Evolutionary conservation across 2,888 invertebrate genomes (phyloP).

Genomic region (Orthosia gracilis): DNA sequence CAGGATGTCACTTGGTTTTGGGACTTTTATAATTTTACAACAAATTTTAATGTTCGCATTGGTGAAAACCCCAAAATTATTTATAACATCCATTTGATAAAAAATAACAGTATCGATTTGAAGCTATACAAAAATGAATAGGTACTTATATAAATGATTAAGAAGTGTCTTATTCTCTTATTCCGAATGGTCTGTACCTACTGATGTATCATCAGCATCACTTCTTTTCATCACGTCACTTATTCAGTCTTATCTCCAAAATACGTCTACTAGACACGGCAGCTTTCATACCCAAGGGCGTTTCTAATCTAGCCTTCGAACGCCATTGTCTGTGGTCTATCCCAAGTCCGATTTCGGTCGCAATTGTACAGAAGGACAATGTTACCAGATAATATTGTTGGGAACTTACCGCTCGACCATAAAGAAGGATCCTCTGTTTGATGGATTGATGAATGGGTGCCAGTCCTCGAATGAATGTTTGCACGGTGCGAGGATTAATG

Average conservation of each 20-base stretch:
- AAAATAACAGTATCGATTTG: no score
- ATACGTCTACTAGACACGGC: background rate
- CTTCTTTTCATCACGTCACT: background rate
- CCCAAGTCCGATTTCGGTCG: constrained; percentile 48
- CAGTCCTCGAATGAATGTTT: constrained; percentile 27
- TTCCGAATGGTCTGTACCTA: no score
- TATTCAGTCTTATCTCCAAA: constrained; percentile 4
- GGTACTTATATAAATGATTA: no score
- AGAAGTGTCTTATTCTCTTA: no score
- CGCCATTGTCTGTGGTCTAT: background rate
- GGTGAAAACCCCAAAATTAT: no score
- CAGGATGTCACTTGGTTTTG: no score
- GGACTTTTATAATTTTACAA: no score
- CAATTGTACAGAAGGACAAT: constrained; percentile 53
- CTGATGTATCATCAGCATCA: background rate
- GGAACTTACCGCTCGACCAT: constrained; percentile 31
- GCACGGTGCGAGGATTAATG: constrained; percentile 31
- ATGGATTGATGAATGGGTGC: constrained; percentile 39
- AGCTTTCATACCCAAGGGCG: constrained; percentile 14
- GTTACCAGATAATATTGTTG: constrained; percentile 59
- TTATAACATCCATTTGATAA: no score
- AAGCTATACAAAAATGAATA: no score
- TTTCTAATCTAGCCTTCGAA: constrained; percentile 23
- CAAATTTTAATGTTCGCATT: no score
- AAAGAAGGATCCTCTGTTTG: constrained; percentile 20